A percentile compares a stretch with the other conserved stretches of the same genome.
Conservation (phyloP, 92 coral and sea anemone genomes). For the Anthopleura xanthogrammica region DNA sequence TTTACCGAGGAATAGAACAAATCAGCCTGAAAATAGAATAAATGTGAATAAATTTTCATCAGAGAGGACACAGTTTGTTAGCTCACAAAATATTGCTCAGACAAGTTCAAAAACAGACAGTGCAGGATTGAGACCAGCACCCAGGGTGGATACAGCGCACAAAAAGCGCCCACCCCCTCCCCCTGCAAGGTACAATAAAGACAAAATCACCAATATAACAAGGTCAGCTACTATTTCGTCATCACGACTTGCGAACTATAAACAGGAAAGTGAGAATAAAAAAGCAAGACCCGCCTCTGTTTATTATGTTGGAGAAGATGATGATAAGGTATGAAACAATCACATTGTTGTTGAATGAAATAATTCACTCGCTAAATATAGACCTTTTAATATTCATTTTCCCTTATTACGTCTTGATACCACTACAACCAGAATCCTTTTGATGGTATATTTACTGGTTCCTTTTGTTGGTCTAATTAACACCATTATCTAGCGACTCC, state of each 20-base stretch:
- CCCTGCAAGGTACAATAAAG: constrained; percentile 29
- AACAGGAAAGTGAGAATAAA: constrained; percentile 7
- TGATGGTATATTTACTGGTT: too few species aligned
- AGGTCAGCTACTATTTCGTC: constrained; percentile 41
- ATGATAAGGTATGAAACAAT: background rate
- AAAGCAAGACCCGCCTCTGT: constrained; percentile 28
- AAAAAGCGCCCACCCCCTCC: constrained; percentile 47
- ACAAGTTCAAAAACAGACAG: constrained; percentile 4
- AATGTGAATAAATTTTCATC: constrained; percentile 2
- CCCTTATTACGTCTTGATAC: too few species aligned
- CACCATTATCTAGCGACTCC: too few species aligned
- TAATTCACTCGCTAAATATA: too few species aligned
- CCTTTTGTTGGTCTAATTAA: too few species aligned
- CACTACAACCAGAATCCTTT: too few species aligned
- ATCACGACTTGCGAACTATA: background rate
- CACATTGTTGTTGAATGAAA: too few species aligned
- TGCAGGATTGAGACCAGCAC: constrained; percentile 12
- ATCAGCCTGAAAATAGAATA: background rate
- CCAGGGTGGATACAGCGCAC: constrained; percentile 23
- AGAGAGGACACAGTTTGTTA: constrained; percentile 4
- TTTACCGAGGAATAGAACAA: constrained; percentile 2
- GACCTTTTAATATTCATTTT: too few species aligned
- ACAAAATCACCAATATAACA: background rate
- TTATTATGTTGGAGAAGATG: constrained; percentile 31
- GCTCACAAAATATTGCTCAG: constrained; percentile 9